Evolutionary conservation across 2,888 invertebrate species (phyloP).

Genomic region (Rhogogaster chlorosoma): DNA sequence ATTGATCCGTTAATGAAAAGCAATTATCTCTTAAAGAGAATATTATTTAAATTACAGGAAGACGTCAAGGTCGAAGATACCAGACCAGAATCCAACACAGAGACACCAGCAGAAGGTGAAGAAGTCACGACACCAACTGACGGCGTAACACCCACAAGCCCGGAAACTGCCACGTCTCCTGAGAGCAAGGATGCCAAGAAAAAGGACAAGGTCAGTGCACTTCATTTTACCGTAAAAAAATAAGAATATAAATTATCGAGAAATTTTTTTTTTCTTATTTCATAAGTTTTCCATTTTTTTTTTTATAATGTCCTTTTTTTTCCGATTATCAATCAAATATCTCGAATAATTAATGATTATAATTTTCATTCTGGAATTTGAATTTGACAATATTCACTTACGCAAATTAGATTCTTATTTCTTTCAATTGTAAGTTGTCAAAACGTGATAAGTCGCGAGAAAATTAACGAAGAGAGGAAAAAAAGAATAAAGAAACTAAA

Average conservation of each 20-base stretch:
- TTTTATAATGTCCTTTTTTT: too few species aligned
- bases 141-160: constrained; percentile 71
- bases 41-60: constrained; percentile 31
- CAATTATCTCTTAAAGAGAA: not conserved
- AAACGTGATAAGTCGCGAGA: not conserved
- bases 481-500: not conserved
- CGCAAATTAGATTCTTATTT: not conserved
- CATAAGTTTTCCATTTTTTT: too few species aligned
- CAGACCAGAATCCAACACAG: constrained; percentile 65
- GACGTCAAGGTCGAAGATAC: constrained; percentile 44
- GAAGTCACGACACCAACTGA: constrained; percentile 74
- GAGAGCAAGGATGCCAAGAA: constrained; percentile 75
- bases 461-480: not conserved
- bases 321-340: too few species aligned
- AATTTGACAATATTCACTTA: not conserved
- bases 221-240: not conserved
- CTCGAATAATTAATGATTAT: too few species aligned
- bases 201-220: constrained; percentile 72
- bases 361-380: too few species aligned
- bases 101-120: constrained; percentile 68
- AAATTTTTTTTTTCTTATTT: too few species aligned
- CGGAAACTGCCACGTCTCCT: constrained; percentile 71
- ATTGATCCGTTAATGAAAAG: not conserved
- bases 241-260: not conserved
- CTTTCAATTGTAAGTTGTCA: not conserved